Evolutionary conservation across 2,113 vertebrate genomes (phyloP), one percentile per base, ranked within the genome.

Genomic region (Ailuropoda melanoleuca): DNA sequence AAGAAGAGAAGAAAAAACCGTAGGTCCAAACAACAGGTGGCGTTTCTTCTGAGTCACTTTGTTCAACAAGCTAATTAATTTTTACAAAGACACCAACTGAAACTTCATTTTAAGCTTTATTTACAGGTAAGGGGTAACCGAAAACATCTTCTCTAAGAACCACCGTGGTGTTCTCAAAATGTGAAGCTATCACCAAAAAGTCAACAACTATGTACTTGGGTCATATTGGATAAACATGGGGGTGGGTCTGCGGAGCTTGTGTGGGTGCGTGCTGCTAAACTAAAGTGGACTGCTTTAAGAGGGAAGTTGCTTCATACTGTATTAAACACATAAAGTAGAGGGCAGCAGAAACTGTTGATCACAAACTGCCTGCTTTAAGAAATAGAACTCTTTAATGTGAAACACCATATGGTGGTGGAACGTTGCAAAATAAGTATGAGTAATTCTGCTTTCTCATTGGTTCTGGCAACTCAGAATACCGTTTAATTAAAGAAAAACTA

Each of bases 401-500:
- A 81, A 60, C 53, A 85, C 34, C 46, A 39, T 50, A 77, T 64
- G 80, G 74, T 26, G 48, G 12, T 13, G 5, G 39, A 58, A 85
- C 3, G 10, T 0, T 93, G 50, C 10, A 31, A 90, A 77, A 70
- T 26, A 95, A 90, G 53, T 8, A 15, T 66, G 90, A 82, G 29
- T 89, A 80, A 81, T 50, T 75, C 56, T 70, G 66, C 55, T 77
- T 88, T 88, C 48, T 46, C 60, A 37, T 18, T 84, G 70, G 24
- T 92, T 90, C 83, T 58, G 9, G 18, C 55, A 90, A 75, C 15
- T 77, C 48, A 56, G 64, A 88, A 80, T 50, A 34, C 0, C 8
- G 55, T 43, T 95, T 75, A 70, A 96, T 55, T 90, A 68, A 93
- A 93, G 19, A 87, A 96, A 95, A 90, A 56, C 56, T 66, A 88